Base-by-base conservation (phyloP, 1,140 invertebrate species). In the Leucophenga varia region DNA sequence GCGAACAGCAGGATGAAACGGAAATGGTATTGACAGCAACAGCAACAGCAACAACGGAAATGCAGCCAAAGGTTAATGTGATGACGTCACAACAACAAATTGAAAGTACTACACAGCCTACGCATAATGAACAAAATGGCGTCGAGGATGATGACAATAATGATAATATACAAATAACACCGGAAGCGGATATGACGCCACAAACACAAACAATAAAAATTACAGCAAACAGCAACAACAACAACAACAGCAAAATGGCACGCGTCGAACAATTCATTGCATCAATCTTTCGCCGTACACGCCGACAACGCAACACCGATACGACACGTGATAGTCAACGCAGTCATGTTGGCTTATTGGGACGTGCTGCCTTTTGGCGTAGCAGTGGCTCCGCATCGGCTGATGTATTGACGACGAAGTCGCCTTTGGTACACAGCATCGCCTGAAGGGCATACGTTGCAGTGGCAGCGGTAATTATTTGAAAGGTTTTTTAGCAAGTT, bases 391-490 rank as follows among this genome's bases (percentile, higher is more conserved):
- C 35, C 3, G 13, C 35, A 18, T 17, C 14, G 52, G 59, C 6
- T 47, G 57, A 45, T 43, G 43, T 41, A 25, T 13, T 17, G 45
- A 35, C n/a, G 21, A 40, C 12, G 49, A 54, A 20, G 22, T 52
- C 59, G 8, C 53, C 2, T 59, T 71, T 38, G 49, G 31, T 36
- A 47, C 49, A 10, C 57, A 73, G 30, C 71, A 74, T 54, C 61
- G 67, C 13, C 55, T 73, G 3, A 74, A 73, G 31, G 71, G 71
- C 28, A 74, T 74, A 37, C 64, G 71, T 32, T 56, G 64, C 67
- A 74, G 71, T 53, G 71, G 71, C 53, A 74, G 61, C 59, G 71
- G 71, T 73, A 74, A 55, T 37, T 39, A 43, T 19, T 34, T 18
- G 3, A 4, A 39, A 39, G 48, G 41, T 46, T 46, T 38, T 44